phyloP scores from a whole-genome alignment of 2,113 vertebrate species.

The Tragelaphus buxtoni region DNA sequence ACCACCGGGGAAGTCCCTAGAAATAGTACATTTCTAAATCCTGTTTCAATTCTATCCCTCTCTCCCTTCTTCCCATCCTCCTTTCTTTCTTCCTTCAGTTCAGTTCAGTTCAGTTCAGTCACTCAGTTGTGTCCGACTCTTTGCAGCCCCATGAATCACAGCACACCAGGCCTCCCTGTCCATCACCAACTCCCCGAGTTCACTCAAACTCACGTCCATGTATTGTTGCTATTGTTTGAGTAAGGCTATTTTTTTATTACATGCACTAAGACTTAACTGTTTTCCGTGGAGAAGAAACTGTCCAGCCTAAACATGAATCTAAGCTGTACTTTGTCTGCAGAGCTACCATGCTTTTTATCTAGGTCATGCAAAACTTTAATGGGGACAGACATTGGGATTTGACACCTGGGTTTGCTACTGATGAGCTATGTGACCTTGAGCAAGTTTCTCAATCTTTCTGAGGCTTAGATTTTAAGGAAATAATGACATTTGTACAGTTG shows the following conservation, averaged over 20 bases:
- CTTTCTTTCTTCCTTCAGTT: not conserved
- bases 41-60: not conserved
- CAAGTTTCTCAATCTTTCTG: not conserved
- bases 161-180: too few relatives aligned
- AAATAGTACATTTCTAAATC: not conserved
- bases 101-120: too few relatives aligned
- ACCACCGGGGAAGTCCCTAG: not conserved
- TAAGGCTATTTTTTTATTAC: not conserved
- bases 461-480: not conserved
- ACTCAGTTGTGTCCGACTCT: fast-evolving
- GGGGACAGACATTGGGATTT: not conserved
- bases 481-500: not conserved
- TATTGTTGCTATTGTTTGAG: not conserved
- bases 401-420: not conserved
- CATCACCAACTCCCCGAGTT: too few relatives aligned
- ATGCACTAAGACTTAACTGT: not conserved
- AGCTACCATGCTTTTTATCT: not conserved
- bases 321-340: not conserved
- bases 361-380: not conserved
- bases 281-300: not conserved
- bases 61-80: not conserved
- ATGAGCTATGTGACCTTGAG: not conserved
- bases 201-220: too few relatives aligned
- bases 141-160: too few relatives aligned
- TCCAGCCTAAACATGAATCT: not conserved